These are phyloP conservation scores for Danaus plexippus DNA, from an alignment of 1,140 invertebrate species.

Conservation along the genomic window DNA sequence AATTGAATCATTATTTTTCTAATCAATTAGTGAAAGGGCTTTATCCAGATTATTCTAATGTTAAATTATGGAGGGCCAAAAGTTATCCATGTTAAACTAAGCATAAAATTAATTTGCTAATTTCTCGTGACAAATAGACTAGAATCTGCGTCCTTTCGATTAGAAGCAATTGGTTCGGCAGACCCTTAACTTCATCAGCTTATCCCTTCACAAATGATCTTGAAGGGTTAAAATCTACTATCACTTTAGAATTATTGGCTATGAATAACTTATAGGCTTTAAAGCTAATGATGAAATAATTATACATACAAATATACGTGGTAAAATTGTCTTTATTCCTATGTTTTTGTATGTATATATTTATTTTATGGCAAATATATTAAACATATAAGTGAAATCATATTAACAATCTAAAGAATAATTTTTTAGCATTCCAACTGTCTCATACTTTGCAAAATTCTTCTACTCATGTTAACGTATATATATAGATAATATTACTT, in stretches of 20 bases:
- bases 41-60: slow-evolving; percentile 7
- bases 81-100: slow-evolving; percentile 25
- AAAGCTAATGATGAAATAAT: slow-evolving; percentile 1
- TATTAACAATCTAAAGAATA: too few species aligned
- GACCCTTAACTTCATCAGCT: slow-evolving; percentile 27
- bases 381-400: too few species aligned
- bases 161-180: slow-evolving; percentile 23
- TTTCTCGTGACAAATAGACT: slow-evolving; percentile 35
- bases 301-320: neutral
- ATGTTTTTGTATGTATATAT: too few species aligned
- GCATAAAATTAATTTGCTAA: slow-evolving; percentile 27
- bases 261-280: slow-evolving; percentile 9
- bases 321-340: neutral
- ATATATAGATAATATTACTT: too few species aligned
- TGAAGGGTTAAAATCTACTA: slow-evolving; percentile 18
- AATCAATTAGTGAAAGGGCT: slow-evolving; percentile 9
- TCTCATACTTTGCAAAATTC: too few species aligned
- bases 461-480: too few species aligned
- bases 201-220: slow-evolving; percentile 30
- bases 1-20: slow-evolving; percentile 7
- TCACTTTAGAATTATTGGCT: slow-evolving; percentile 9
- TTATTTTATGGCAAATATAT: too few species aligned
- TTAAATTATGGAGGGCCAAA: slow-evolving; percentile 18
- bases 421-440: too few species aligned
- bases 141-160: slow-evolving; percentile 29